Conservation (phyloP, 2,888 invertebrate species). For the Halictus ligatus region DNA sequence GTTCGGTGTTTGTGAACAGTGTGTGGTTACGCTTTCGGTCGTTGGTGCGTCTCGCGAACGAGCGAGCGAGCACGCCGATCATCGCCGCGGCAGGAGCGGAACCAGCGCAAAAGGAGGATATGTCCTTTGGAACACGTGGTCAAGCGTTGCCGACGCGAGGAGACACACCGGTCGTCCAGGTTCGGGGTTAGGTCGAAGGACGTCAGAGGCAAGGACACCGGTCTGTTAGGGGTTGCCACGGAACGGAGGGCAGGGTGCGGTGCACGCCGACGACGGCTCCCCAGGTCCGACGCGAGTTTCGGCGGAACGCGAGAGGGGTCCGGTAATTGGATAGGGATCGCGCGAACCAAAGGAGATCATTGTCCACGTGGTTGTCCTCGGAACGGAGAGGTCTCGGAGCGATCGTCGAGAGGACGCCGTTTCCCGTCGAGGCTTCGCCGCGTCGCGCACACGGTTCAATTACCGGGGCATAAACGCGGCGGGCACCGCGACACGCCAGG, state of each 20-base stretch:
- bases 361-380: slow-evolving; percentile 39
- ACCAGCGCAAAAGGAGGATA: slow-evolving; percentile 14
- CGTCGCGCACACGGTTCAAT: background rate
- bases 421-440: background rate
- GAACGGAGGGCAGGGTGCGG: slow-evolving; percentile 32
- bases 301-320: background rate
- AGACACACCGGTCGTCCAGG: slow-evolving; percentile 36
- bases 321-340: background rate
- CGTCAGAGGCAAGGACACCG: slow-evolving; percentile 39
- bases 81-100: background rate
- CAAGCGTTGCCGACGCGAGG: slow-evolving; percentile 58
- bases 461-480: slow-evolving; percentile 13
- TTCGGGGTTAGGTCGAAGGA: slow-evolving; percentile 44
- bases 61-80: slow-evolving; percentile 7
- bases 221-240: slow-evolving; percentile 49
- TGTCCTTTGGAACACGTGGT: slow-evolving; percentile 59
- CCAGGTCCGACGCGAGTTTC: background rate
- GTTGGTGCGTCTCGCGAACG: background rate
- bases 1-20: slow-evolving; percentile 6
- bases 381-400: background rate
- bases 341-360: background rate
- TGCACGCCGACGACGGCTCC: slow-evolving; percentile 28
- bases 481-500: slow-evolving; percentile 9
- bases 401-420: background rate
- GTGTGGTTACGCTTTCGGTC: background rate